A percentile compares a stretch with the other conserved stretches of the same genome.
phyloP scores from a whole-genome alignment of 2,797 vertebrate species.

The Meriones psammophilus region DNA sequence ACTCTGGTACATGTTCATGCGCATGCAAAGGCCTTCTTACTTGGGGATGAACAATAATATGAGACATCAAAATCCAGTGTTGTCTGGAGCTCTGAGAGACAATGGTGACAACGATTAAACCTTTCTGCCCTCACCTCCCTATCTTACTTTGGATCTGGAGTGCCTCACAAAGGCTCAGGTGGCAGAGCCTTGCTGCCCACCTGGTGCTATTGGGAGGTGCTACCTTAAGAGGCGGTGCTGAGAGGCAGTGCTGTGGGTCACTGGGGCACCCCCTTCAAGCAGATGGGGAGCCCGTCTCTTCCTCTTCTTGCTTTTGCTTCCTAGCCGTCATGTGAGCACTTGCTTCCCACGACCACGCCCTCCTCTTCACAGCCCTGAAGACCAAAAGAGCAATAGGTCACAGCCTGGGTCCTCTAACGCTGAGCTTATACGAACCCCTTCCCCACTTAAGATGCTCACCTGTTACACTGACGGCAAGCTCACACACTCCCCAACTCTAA shows the following conservation, averaged over 20 bases:
- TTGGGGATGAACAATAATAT: neutral
- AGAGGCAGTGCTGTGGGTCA: too few relatives aligned
- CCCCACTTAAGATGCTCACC: neutral
- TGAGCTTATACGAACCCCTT: neutral
- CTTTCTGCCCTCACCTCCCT: neutral
- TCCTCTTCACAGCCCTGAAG: neutral
- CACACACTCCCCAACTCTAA: neutral
- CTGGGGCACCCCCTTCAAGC: neutral
- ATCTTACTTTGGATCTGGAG: neutral
- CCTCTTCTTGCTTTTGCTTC: neutral
- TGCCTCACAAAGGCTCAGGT: neutral
- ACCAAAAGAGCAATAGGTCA: neutral
- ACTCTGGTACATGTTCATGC: neutral
- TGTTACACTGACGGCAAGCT: neutral
- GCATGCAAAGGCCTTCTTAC: neutral
- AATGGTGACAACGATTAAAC: neutral
- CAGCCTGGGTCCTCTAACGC: neutral
- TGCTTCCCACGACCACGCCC: too few relatives aligned
- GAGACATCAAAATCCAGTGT: neutral
- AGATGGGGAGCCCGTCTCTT: neutral
- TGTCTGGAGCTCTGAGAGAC: neutral
- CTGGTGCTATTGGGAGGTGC: neutral
- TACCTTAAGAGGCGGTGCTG: neutral
- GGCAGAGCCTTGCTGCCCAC: neutral
- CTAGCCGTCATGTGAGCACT: neutral